phyloP scores from a whole-genome alignment of 2,888 invertebrate species.

The Drosophila rellima region DNA sequence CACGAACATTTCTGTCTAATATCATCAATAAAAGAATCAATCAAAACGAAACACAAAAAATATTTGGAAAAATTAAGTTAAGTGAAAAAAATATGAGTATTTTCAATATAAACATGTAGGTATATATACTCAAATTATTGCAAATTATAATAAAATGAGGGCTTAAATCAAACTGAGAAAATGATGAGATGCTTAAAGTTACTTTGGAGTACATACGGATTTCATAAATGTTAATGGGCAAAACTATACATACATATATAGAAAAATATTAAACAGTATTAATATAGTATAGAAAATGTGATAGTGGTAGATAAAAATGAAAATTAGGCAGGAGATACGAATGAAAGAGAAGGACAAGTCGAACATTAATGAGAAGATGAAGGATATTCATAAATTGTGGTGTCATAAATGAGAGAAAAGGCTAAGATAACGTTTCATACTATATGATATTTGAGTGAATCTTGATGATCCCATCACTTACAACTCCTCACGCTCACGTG shows the following conservation, averaged over 20 bases:
- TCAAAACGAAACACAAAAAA: conserved; percentile 25
- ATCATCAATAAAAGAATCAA: conserved; percentile 43
- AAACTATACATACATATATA: too few relatives aligned
- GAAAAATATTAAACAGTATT: too few relatives aligned
- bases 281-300: too few relatives aligned
- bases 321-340: not conserved
- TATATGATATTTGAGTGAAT: not conserved
- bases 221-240: too few relatives aligned
- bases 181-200: not conserved
- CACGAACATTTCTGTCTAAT: conserved; percentile 33
- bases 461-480: not conserved
- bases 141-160: not conserved
- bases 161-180: not conserved
- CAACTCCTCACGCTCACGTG: conserved; percentile 27
- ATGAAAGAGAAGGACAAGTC: too few relatives aligned
- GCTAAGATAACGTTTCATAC: not conserved
- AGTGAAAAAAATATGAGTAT: not conserved
- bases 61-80: not conserved
- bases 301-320: too few relatives aligned
- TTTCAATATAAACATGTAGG: not conserved
- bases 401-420: too few relatives aligned
- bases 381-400: too few relatives aligned
- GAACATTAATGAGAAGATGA: too few relatives aligned
- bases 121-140: not conserved
- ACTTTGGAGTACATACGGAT: not conserved